phyloP scores from a whole-genome alignment of 2,113 vertebrate genomes.

The Delphinus delphis region DNA sequence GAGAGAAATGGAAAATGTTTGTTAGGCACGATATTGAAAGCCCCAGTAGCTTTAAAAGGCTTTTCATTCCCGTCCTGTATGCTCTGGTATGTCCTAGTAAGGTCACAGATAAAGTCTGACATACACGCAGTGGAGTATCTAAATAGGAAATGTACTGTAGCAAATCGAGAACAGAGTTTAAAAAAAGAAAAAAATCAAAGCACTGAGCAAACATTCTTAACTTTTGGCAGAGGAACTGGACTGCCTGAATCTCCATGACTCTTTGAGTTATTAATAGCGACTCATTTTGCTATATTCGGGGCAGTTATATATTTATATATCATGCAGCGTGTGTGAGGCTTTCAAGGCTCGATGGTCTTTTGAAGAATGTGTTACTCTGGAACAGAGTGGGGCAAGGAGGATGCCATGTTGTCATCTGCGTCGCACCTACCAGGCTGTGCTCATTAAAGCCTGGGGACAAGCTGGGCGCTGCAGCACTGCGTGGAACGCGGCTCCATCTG shows the following conservation, averaged over 20 bases:
- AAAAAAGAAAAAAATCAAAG: slow-evolving; percentile 29
- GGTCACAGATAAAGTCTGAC: slow-evolving; percentile 53
- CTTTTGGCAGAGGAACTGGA: slow-evolving; percentile 55
- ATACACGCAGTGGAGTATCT: neutral
- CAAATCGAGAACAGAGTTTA: slow-evolving; percentile 54
- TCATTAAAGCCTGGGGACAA: neutral
- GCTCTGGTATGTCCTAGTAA: slow-evolving; percentile 55
- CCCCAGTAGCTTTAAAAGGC: neutral
- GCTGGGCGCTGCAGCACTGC: neutral
- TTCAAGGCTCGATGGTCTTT: slow-evolving; percentile 2
- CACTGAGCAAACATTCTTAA: slow-evolving; percentile 64
- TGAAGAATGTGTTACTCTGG: neutral
- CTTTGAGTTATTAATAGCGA: slow-evolving; percentile 69
- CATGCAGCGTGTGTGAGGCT: neutral
- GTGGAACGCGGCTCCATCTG: neutral
- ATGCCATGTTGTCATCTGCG: neutral
- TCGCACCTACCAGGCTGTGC: neutral
- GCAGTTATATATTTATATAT: slow-evolving; percentile 28
- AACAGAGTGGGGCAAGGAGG: neutral
- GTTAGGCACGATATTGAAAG: neutral
- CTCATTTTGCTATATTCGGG: slow-evolving; percentile 50
- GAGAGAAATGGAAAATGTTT: slow-evolving; percentile 20
- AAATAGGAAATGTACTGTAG: slow-evolving; percentile 63
- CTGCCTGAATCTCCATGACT: slow-evolving; percentile 40
- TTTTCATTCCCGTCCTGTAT: neutral